Base-by-base conservation (phyloP, 2,113 vertebrate species). In the Speoplatyrhinus poulsoni region DNA sequence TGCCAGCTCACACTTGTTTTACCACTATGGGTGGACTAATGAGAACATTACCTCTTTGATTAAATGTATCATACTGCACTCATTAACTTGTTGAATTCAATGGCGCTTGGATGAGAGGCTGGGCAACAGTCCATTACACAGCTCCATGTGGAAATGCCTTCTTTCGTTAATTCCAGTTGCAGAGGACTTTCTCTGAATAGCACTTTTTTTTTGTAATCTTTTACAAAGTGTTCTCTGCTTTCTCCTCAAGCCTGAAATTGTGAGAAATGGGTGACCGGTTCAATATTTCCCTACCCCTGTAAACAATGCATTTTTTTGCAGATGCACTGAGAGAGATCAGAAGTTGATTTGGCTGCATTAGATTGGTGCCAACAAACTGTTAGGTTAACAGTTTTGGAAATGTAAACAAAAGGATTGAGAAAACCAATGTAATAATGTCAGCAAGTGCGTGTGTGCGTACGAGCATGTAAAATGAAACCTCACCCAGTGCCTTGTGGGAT, bases 21-120 rank as follows among this genome's bases (percentile, higher is more conserved):
- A 48, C 54, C 48, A 55, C 64, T 63, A 26, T 65, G 68, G 73
- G 11, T 77, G 60, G 26, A 46, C 63, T 82, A 73, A 86, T 75
- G 77, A 74, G 77, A 73, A 80, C 85, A 85, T 83, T 15, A 66
- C 70, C 80, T 36, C 19, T 67, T 79, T 72, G 8, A 33, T 85
- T 68, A 71, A 32, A 48, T 75, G 67, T 72, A 52, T 64, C 68
- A 77, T 11, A 58, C 36, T 41, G 36, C 76, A 16, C 17, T 13
- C 46, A 6, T 32, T 72, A 46, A 6, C 4, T 62, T 32, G 0
- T 60, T 69, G 47, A 57, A 65, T 82, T 80, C 26, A 67, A 69
- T 66, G 53, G 12, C 0, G 57, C 19, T 47, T 52, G 52, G 4
- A 7, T 10, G 54, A n/a, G 64, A 8, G 67, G 6, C 54, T 15